Evolutionary conservation across 1,140 invertebrate species (phyloP).

Genomic region (Brachionus calyciflorus): DNA sequence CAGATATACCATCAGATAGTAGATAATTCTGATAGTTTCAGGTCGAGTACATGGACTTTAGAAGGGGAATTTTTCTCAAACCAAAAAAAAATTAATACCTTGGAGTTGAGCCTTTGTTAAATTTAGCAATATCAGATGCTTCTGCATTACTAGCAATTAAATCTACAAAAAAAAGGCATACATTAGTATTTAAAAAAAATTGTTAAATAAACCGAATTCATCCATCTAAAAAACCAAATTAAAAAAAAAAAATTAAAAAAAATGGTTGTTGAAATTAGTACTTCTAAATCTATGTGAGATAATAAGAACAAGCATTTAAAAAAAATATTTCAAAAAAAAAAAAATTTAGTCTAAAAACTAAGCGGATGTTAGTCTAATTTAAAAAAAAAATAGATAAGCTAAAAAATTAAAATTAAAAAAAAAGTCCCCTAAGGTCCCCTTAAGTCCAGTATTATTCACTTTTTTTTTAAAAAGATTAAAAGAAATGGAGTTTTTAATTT

Average conservation of each 20-base stretch:
- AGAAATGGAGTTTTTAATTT: too few relatives aligned
- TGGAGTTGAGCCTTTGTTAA: conserved; percentile 41
- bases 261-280: conserved; percentile 38
- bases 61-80: too few relatives aligned
- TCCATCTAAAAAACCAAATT: too few relatives aligned
- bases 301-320: conserved; percentile 4
- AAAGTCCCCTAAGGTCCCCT: background rate
- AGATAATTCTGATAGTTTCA: too few relatives aligned
- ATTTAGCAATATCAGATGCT: conserved; percentile 32
- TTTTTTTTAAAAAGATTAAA: too few relatives aligned
- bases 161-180: conserved; percentile 36
- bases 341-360: conserved; percentile 15
- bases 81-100: conserved; percentile 13
- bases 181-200: conserved; percentile 4
- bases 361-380: background rate
- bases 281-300: background rate
- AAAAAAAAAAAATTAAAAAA: too few relatives aligned
- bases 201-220: background rate
- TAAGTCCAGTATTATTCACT: too few relatives aligned
- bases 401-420: background rate
- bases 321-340: background rate
- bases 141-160: conserved; percentile 26
- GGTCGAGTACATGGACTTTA: too few relatives aligned
- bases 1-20: too few relatives aligned
- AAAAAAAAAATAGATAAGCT: too few relatives aligned